Base-by-base conservation (phyloP, 2,888 invertebrate species). In the Mylabris sibirica region DNA sequence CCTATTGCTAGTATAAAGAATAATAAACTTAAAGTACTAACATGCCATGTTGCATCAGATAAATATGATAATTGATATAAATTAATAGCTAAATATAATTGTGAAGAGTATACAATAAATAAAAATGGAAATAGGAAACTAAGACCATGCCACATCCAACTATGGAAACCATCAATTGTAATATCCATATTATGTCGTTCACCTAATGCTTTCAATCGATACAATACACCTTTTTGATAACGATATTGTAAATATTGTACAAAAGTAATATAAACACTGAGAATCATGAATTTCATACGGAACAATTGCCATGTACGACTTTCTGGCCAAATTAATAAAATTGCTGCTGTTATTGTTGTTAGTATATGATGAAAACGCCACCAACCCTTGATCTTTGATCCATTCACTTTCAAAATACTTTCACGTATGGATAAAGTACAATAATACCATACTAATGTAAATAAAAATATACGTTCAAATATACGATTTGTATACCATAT, bases 131-230 rank as follows among this genome's bases (percentile, higher is more conserved):
- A 86, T 0, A 99, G 88, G 82, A 99, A 99, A 49, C 96, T 94
- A 60, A 99, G 87, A 0, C 99, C 99, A 65, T 96, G 91, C 96
- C 98, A 99, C 99, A 99, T 99, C 98, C 99, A 99, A 0, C 96
- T 96, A 86, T 98, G 98, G 85, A 99, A 99, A 24, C 99, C 99
- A 86, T 99, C 98, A 74, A 99, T 96, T 3, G 99, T 99, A 69
- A 99, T 97, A 84, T 99, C 99, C 99, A 99, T 99, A 82, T 96
- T 96, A 83, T 98, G 96, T n/a, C 98, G 89, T 81, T 98, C 95
- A 6, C 99, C 99, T 1, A 99, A 87, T 0, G 98, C 95, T 82
- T 92, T 88, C 60, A 93, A 83, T 68, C 82, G 72, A 65, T 93
- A 92, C 53, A 93, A 83, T 62, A 89, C 89, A 6, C 92, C 92